phyloP scores from a whole-genome alignment of 2,113 vertebrate genomes.

The Rhabdornis inornatus region DNA sequence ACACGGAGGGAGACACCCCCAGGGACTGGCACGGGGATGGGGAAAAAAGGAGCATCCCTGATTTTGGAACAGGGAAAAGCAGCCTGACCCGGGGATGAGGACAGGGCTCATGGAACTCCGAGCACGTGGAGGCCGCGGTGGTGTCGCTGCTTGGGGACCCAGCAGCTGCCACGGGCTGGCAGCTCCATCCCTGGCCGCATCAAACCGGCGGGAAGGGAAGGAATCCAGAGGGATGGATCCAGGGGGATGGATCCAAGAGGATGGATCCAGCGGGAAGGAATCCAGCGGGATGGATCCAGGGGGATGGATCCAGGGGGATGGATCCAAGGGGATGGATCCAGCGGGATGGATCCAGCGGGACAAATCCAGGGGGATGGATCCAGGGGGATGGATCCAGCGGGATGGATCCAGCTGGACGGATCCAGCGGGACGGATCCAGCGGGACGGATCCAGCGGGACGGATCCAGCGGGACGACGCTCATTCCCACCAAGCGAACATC shows the following conservation, averaged over 20 bases:
- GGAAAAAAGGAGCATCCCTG: fast-evolving
- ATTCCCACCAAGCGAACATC: background rate
- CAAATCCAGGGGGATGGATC: too few relatives aligned
- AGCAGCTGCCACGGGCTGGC: background rate
- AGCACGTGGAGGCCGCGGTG: background rate
- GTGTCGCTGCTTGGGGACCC: background rate
- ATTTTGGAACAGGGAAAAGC: background rate
- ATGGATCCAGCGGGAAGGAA: too few relatives aligned
- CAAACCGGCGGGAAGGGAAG: background rate
- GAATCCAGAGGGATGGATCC: background rate
- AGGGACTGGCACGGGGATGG: fast-evolving
- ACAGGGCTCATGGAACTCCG: fast-evolving
- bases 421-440: too few relatives aligned
- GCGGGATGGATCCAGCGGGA: too few relatives aligned
- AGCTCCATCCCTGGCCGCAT: background rate
- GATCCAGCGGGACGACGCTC: fast-evolving
- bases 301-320: too few relatives aligned
- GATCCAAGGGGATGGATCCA: too few relatives aligned
- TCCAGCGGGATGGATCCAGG: too few relatives aligned
- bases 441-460: background rate
- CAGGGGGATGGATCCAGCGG: too few relatives aligned
- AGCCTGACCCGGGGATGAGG: fast-evolving
- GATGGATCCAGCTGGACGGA: too few relatives aligned
- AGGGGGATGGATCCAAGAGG: too few relatives aligned
- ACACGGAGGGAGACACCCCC: background rate